These are phyloP conservation scores for Paramormyrops hopkinsi DNA, from an alignment of 2,797 vertebrate species.

Conservation along the genomic window DNA sequence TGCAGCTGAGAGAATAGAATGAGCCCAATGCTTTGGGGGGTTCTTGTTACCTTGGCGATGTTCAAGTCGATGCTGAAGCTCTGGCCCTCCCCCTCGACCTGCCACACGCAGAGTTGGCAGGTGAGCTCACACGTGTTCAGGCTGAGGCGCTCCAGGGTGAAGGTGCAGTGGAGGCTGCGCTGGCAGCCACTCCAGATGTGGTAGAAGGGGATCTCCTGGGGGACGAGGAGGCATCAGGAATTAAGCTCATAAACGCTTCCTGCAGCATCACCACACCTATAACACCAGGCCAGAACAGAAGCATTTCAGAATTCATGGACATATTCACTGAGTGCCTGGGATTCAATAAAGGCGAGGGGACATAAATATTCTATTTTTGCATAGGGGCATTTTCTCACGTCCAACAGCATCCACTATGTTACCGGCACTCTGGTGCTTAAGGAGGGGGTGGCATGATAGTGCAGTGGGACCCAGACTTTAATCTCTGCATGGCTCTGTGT, in stretches of 20 bases:
- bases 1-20: neutral
- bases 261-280: neutral
- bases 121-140: slow-evolving; percentile 88
- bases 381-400: neutral
- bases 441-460: neutral
- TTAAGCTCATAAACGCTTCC: neutral
- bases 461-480: neutral
- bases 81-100: slow-evolving; percentile 96
- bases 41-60: slow-evolving; percentile 81
- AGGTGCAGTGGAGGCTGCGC: slow-evolving; percentile 90
- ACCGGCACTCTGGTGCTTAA: neutral
- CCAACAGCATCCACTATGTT: neutral
- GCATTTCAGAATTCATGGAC: neutral
- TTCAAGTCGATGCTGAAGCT: slow-evolving; percentile 91
- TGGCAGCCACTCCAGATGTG: slow-evolving; percentile 96
- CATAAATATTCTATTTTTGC: neutral
- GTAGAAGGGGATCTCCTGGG: slow-evolving; percentile 94
- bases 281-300: neutral
- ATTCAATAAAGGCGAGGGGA: neutral
- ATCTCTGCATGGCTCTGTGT: neutral
- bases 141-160: slow-evolving; percentile 89
- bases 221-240: neutral
- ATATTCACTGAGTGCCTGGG: neutral
- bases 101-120: slow-evolving; percentile 98
- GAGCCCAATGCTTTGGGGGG: neutral